Evolutionary conservation across 2,113 vertebrate genomes (phyloP).

Genomic region (Eleginops maclovinus): DNA sequence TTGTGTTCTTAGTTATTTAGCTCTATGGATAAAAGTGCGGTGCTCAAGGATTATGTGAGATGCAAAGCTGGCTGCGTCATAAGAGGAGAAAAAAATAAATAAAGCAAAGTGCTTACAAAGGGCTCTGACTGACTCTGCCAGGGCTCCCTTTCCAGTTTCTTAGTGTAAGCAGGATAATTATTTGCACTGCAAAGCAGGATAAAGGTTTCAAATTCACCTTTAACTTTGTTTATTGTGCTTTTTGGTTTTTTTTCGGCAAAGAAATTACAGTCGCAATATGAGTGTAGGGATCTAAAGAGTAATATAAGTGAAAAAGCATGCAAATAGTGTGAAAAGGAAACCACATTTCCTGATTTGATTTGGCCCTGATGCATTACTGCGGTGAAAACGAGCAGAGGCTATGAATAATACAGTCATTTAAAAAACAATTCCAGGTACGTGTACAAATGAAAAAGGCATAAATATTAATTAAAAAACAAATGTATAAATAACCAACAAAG

Average conservation of each 20-base stretch:
- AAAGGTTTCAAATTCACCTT: background rate
- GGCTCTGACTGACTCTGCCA: background rate
- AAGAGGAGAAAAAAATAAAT: background rate
- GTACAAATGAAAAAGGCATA: background rate
- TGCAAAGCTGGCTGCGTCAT: background rate
- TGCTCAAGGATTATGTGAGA: background rate
- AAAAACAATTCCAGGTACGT: background rate
- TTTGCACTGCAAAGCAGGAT: background rate
- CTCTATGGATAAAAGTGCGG: background rate
- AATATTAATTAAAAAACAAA: background rate
- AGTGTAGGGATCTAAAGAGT: no score
- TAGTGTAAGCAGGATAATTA: background rate
- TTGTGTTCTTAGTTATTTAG: background rate
- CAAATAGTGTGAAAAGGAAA: no score
- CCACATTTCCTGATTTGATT: background rate
- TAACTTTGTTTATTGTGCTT: no score
- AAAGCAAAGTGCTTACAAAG: background rate
- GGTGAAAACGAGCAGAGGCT: conserved; percentile 19
- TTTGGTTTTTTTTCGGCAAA: no score
- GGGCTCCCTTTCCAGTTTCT: background rate
- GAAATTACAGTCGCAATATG: no score
- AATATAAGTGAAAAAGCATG: no score
- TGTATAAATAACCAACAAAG: background rate
- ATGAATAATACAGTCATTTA: conserved; percentile 23
- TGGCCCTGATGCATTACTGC: background rate